Conservation (phyloP, 2,797 vertebrate genomes). For the Acrossocheilus fasciatus region DNA sequence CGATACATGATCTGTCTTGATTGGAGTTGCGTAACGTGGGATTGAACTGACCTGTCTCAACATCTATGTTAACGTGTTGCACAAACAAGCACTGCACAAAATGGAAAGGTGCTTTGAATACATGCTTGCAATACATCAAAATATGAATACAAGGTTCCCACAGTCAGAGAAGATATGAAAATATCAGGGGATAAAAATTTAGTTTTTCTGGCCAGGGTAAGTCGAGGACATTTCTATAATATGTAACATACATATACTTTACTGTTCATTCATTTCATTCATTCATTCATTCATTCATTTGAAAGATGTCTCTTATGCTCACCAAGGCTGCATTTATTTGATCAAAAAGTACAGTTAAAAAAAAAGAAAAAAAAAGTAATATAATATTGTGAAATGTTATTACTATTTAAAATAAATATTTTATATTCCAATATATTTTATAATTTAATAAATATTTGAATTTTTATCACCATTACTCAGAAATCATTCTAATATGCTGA, state of each 20-base stretch:
- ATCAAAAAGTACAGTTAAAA: not conserved
- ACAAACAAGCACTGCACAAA: not conserved
- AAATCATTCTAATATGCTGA: not conserved
- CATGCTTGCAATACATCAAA: not conserved
- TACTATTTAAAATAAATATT: not conserved
- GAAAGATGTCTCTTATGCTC: not conserved
- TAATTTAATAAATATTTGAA: not conserved
- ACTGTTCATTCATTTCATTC: not conserved
- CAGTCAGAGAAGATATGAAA: not conserved
- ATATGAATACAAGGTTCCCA: not conserved
- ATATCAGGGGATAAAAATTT: not conserved
- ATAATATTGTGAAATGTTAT: not conserved
- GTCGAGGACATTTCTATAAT: not conserved
- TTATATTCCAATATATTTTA: not conserved
- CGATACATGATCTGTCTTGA: slow-evolving; percentile 5
- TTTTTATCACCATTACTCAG: not conserved
- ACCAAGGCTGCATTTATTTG: not conserved
- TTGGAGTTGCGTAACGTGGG: slow-evolving; percentile 30
- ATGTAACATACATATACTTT: not conserved
- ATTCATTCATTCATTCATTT: not conserved
- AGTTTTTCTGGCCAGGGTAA: not conserved
- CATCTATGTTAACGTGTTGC: not conserved
- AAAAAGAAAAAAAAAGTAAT: not conserved
- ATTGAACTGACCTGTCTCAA: slow-evolving; percentile 5
- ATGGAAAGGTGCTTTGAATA: not conserved